phyloP scores from a whole-genome alignment of 2,797 vertebrate species.

The Astyanax mexicanus region DNA sequence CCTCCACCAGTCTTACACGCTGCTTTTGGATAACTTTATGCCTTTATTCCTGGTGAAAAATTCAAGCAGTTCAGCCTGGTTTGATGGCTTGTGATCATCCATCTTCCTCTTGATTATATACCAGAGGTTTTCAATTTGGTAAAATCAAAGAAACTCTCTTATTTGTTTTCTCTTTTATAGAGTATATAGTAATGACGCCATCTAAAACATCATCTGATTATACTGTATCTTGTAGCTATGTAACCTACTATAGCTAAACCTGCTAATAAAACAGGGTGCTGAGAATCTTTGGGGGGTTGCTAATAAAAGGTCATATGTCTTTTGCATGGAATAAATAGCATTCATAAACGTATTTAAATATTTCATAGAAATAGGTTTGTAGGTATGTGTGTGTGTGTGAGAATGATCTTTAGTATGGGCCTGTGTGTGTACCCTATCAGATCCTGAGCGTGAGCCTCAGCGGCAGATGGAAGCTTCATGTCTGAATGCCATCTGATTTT shows the following conservation, averaged over 20 bases:
- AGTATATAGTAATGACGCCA: no score
- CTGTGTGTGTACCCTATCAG: background rate
- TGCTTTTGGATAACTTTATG: no score
- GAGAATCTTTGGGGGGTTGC: background rate
- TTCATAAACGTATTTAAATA: background rate
- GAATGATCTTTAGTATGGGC: background rate
- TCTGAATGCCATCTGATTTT: conserved; percentile 80
- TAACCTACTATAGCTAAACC: background rate
- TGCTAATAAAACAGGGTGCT: background rate
- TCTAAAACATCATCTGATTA: no score
- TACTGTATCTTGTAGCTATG: no score
- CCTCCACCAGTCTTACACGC: no score
- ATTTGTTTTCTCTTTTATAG: no score
- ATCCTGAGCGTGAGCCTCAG: background rate
- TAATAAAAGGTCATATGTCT: background rate
- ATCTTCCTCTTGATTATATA: no score
- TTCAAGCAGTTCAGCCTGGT: no score
- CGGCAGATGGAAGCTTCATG: conserved; percentile 71
- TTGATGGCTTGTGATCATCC: no score
- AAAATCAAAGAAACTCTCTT: no score
- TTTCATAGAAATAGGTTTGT: background rate
- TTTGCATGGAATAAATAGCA: background rate
- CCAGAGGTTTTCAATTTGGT: no score
- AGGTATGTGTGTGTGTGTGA: background rate
- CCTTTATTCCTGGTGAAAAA: no score